Percentiles rank a stretch among this genome's conserved stretches.
Conservation (phyloP, 2,797 vertebrate genomes). For the Eurystomus glaucurus region DNA sequence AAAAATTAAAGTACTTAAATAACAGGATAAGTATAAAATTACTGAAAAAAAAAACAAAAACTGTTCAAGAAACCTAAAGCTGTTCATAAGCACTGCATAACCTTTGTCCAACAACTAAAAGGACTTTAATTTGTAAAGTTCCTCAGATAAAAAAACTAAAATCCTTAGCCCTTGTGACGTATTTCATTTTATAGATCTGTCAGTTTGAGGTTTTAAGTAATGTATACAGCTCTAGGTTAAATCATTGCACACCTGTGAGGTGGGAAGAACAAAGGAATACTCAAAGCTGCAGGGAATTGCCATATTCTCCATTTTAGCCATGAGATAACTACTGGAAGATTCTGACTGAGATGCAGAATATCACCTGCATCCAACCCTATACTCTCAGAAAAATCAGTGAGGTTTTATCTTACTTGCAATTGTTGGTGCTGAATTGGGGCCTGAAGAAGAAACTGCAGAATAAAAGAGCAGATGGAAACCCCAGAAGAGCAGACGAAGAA, state of each 20-base stretch:
- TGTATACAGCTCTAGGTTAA: background rate
- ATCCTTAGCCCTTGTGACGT: background rate
- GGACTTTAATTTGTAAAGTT: background rate
- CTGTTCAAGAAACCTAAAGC: background rate
- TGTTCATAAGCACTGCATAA: background rate
- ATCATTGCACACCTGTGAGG: background rate
- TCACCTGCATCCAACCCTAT: background rate
- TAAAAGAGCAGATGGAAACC: slow-evolving; percentile 69
- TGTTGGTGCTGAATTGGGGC: background rate
- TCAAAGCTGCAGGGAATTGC: background rate
- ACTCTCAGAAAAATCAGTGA: background rate
- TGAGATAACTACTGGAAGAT: slow-evolving; percentile 5
- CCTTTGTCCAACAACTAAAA: background rate
- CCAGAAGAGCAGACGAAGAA: slow-evolving; percentile 63
- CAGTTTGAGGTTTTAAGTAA: background rate
- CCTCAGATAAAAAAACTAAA: background rate
- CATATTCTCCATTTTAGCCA: background rate
- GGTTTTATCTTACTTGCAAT: slow-evolving; percentile 22
- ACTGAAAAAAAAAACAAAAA: background rate
- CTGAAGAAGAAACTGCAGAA: slow-evolving; percentile 35
- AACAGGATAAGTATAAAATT: background rate
- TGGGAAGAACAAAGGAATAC: slow-evolving; percentile 42
- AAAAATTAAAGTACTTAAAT: background rate
- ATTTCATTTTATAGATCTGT: background rate
- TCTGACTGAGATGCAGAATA: slow-evolving; percentile 11